phyloP scores from a whole-genome alignment of 1,140 invertebrate species.

The Sycophila sp. region DNA sequence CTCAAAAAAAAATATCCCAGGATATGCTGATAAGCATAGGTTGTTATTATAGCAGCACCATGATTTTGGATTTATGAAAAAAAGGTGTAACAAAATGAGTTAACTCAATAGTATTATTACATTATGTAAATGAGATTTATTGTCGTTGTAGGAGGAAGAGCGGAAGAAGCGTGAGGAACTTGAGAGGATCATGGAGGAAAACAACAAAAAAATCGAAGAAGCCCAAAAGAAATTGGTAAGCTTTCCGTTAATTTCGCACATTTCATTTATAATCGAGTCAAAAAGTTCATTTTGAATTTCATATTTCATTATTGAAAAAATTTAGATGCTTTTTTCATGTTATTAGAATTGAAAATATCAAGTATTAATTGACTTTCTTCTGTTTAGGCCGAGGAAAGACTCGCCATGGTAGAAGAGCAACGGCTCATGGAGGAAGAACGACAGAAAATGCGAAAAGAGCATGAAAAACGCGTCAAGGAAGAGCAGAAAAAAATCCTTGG shows the following conservation, averaged over 20 bases:
- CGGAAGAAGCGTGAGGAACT: conserved; percentile 92
- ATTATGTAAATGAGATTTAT: conserved; percentile 57
- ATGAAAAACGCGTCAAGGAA: conserved; percentile 90
- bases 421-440: conserved; percentile 94
- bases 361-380: conserved; percentile 1
- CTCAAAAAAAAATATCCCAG: conserved; percentile 57
- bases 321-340: no score
- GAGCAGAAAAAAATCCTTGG: conserved; percentile 97
- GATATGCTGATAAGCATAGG: conserved; percentile 49
- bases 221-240: conserved; percentile 95
- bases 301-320: no score
- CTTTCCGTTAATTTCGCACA: neutral
- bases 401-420: conserved; percentile 96
- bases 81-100: conserved; percentile 59
- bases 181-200: conserved; percentile 96
- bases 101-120: conserved; percentile 54
- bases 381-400: conserved; percentile 90
- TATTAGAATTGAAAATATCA: no score
- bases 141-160: conserved; percentile 89
- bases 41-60: conserved; percentile 58
- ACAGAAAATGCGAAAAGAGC: conserved; percentile 90
- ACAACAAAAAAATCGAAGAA: conserved; percentile 97
- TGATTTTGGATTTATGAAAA: conserved; percentile 53
- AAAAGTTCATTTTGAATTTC: neutral
- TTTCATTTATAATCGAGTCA: neutral